Base-by-base conservation (phyloP, 2,797 vertebrate species). In the Thunnus albacares region DNA sequence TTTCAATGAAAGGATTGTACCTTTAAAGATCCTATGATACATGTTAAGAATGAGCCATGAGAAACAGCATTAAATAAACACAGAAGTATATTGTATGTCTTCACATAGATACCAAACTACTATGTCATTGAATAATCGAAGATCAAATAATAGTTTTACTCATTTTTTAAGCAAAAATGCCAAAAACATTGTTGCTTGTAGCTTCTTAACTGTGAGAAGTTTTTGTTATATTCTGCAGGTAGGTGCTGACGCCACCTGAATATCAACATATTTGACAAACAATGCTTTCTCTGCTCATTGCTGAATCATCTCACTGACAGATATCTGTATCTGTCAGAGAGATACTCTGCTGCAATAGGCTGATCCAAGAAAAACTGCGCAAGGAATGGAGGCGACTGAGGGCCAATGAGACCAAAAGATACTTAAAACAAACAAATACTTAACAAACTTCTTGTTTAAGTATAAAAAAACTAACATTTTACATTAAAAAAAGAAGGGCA, bases 311-410 rank as follows among this genome's bases (percentile, higher is more conserved):
- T 87, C 66, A 84, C 43, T 70, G 81, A 20, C 82, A 62, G 22
- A 80, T 5, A 0, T 85, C 86, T 1, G 71, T 1, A 51, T 92
- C 87, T 1, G 71, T 69, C 64, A 87, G 78, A 33, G 77, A 82
- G 33, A 71, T 24, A 2, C 62, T 81, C 58, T 81, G 84, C 69
- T 88, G 83, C 2, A 81, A 73, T 0, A 74, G 62, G 86, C 49
- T 72, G 57, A 82, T 6, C 30, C 30, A 33, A 6, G 30, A 33
- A 6, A 33, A 33, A 11, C 38, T 38, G 38, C 3, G 10, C 11
- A 10, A 38, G 38, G 11, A 38, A 38, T 38, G 38, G 9, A 38
- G 8, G 38, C 2, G 38, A 10, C 3, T 9, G 9, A 38, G 11
- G 38, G 7, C 35, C 35, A 35, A 9, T 35, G 33, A 35, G 33